Conservation (phyloP, 2,888 invertebrate species). For the Napeogenes inachia region DNA sequence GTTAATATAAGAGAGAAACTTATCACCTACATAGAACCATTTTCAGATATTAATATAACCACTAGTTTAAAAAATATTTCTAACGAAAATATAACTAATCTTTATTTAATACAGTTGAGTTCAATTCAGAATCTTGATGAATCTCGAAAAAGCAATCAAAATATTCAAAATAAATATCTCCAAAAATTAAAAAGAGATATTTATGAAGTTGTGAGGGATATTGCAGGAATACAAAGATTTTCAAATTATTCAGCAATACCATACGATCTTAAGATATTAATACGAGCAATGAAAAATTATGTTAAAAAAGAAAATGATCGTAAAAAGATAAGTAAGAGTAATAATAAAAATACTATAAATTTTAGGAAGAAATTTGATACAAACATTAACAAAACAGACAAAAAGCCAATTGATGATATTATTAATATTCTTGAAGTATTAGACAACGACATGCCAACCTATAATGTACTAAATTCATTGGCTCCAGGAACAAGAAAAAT, state of each 20-base stretch:
- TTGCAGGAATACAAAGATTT: conserved; percentile 42
- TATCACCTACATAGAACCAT: conserved; percentile 36
- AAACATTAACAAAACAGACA: conserved; percentile 9
- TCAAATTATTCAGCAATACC: conserved; percentile 35
- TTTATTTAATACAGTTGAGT: neutral
- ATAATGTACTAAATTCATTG: conserved; percentile 39
- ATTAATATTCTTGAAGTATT: conserved; percentile 43
- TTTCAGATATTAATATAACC: conserved; percentile 31
- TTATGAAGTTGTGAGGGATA: conserved; percentile 48
- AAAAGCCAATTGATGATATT: conserved; percentile 33
- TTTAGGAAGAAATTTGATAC: conserved; percentile 13
- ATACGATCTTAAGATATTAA: conserved; percentile 42
- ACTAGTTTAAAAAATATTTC: conserved; percentile 8
- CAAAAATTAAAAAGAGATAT: conserved; percentile 53
- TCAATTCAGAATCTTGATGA: conserved; percentile 12
- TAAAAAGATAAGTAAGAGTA: conserved; percentile 17
- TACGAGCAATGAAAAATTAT: conserved; percentile 46
- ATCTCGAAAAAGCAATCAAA: conserved; percentile 34
- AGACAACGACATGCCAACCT: conserved; percentile 38
- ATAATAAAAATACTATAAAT: conserved; percentile 16
- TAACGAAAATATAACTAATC: conserved; percentile 3
- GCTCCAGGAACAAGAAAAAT: conserved; percentile 41
- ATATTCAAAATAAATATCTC: conserved; percentile 38
- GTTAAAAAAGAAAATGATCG: conserved; percentile 37
- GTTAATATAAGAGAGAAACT: conserved; percentile 44